A percentile compares a stretch with the other conserved stretches of the same genome.
phyloP scores from a whole-genome alignment of 2,113 vertebrate genomes.

The Calidris pugnax region DNA sequence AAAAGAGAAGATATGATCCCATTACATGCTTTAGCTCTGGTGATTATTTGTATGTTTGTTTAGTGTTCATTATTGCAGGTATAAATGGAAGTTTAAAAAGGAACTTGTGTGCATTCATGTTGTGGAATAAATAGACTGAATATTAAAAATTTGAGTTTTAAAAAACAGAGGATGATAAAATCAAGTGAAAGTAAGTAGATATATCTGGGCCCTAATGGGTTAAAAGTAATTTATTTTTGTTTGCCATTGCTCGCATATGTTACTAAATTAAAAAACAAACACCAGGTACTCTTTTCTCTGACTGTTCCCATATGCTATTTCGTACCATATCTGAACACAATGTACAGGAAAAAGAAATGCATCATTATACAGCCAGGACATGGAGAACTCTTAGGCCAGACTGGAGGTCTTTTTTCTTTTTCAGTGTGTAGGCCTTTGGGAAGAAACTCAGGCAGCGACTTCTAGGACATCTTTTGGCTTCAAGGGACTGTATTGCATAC shows the following conservation, averaged over 20 bases:
- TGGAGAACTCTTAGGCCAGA: background rate
- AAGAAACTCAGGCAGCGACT: background rate
- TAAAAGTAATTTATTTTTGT: background rate
- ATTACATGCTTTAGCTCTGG: background rate
- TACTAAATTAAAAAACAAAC: background rate
- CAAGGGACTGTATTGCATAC: accelerated
- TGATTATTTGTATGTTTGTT: background rate
- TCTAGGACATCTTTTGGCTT: background rate
- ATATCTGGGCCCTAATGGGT: background rate
- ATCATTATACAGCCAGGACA: background rate
- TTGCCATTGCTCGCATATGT: background rate
- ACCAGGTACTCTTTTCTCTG: background rate
- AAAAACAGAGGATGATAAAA: background rate
- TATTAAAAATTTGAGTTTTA: background rate
- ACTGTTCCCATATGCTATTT: background rate
- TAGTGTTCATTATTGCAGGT: background rate
- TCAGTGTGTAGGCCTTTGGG: background rate
- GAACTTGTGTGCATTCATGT: accelerated
- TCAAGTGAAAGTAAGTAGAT: background rate
- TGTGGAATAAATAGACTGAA: background rate
- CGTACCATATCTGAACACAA: background rate
- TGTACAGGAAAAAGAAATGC: background rate
- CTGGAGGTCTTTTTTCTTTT: background rate
- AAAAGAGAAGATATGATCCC: background rate
- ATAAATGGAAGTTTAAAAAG: background rate